phyloP scores from a whole-genome alignment of 2,888 invertebrate species.

The Brenthis hecate region DNA sequence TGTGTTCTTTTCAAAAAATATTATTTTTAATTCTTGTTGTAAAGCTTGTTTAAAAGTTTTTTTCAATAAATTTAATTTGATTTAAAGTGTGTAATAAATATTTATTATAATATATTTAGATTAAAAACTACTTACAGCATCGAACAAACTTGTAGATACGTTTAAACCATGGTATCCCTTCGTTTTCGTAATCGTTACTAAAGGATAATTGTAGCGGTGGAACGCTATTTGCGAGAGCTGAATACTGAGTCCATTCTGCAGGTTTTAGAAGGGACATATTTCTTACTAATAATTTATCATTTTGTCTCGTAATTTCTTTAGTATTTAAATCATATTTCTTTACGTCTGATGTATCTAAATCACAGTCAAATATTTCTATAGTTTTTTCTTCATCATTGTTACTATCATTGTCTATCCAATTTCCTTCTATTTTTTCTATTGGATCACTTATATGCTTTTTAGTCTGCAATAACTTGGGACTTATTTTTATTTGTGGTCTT shows the following conservation, averaged over 20 bases:
- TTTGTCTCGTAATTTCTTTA: slow-evolving; percentile 13
- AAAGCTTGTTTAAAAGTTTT: too few species aligned
- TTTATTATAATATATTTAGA: background rate
- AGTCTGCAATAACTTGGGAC: slow-evolving; percentile 27
- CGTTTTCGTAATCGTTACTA: slow-evolving; percentile 45
- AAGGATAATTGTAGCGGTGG: slow-evolving; percentile 56
- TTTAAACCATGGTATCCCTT: slow-evolving; percentile 53
- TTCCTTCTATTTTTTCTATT: slow-evolving; percentile 47
- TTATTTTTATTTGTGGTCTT: slow-evolving; percentile 43
- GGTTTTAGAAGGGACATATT: slow-evolving; percentile 55
- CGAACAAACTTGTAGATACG: slow-evolving; percentile 54
- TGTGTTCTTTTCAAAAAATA: too few species aligned
- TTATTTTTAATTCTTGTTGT: too few species aligned
- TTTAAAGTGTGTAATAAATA: background rate
- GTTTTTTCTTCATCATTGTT: slow-evolving; percentile 41
- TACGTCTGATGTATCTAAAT: slow-evolving; percentile 30
- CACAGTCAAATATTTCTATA: slow-evolving; percentile 28
- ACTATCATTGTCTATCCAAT: slow-evolving; percentile 52
- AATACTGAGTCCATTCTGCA: slow-evolving; percentile 53
- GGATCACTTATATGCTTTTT: slow-evolving; percentile 48
- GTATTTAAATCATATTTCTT: slow-evolving; percentile 41
- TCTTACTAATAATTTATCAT: slow-evolving; percentile 48
- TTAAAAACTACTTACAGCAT: slow-evolving; percentile 65
- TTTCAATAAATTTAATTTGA: too few species aligned
- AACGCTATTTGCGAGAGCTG: slow-evolving; percentile 46